Percentiles rank a stretch among this genome's conserved stretches.
Evolutionary conservation across 1,140 invertebrate species (phyloP).

Genomic region (Aphelinus atriplicis): DNA sequence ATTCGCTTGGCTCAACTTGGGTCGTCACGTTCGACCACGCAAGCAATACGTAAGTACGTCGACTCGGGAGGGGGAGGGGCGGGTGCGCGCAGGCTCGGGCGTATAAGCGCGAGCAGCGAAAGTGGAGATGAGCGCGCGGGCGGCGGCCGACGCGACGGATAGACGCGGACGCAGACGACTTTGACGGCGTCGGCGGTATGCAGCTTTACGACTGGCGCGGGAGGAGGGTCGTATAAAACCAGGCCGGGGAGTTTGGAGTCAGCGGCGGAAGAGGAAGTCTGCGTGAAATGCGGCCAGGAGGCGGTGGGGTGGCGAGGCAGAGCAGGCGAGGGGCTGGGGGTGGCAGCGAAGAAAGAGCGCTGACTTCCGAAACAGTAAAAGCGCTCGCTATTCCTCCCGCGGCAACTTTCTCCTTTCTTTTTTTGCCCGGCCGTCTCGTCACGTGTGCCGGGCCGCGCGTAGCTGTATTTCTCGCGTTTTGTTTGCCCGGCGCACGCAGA

Average conservation of each 20-base stretch:
- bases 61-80: not conserved
- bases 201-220: constrained; percentile 59
- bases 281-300: not conserved
- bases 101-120: not conserved
- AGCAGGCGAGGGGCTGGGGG: constrained; percentile 8
- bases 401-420: constrained; percentile 47
- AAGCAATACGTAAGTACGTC: not conserved
- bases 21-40: too few species aligned
- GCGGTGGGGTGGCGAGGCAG: constrained; percentile 36
- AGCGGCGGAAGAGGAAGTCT: not conserved
- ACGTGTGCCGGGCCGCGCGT: not conserved
- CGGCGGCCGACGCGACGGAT: constrained; percentile 10
- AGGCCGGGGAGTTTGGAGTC: not conserved
- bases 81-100: not conserved
- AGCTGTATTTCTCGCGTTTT: not conserved
- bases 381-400: constrained; percentile 35
- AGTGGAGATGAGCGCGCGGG: not conserved
- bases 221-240: constrained; percentile 58
- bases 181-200: constrained; percentile 40
- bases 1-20: not conserved
- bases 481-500: not conserved
- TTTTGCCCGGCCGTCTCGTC: constrained; percentile 32
- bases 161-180: constrained; percentile 7
- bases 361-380: constrained; percentile 63
- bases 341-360: constrained; percentile 50